Conservation (phyloP, 30 jellyfish, hydroid and myxozoan genomes). For the Hydractinia echinata region DNA sequence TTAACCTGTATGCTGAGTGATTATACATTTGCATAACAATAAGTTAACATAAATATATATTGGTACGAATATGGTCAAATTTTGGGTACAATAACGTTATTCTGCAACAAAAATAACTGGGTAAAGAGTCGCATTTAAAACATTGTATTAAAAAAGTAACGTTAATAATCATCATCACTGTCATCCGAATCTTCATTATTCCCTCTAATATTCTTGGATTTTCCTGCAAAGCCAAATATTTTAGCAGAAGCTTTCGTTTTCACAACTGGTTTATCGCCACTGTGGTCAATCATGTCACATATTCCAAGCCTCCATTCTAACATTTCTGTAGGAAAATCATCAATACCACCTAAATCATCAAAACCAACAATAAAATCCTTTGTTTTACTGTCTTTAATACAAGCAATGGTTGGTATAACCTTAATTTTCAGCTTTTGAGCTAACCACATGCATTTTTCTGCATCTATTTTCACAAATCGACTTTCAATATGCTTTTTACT, state of each 20-base stretch:
- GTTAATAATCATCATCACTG: conserved; percentile 42
- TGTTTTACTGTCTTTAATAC: conserved; percentile 83
- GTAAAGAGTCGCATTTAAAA: too few species aligned
- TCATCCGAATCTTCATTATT: conserved; percentile 65
- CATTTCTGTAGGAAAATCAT: conserved; percentile 99
- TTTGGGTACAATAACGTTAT: too few species aligned
- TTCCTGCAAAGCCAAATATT: conserved; percentile 67
- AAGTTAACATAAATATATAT: too few species aligned
- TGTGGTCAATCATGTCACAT: conserved; percentile 71
- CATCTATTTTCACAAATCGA: conserved; percentile 72
- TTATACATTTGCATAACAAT: too few species aligned
- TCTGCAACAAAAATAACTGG: too few species aligned
- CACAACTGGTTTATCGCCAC: conserved; percentile 81
- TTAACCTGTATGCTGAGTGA: too few species aligned
- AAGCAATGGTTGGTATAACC: conserved; percentile 86
- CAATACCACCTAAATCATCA: conserved; percentile 98
- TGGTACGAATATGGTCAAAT: too few species aligned
- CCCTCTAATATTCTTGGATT: conserved; percentile 62
- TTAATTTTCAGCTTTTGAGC: conserved; percentile 79
- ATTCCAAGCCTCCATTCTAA: conserved; percentile 92
- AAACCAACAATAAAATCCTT: conserved; percentile 91
- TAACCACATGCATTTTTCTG: conserved; percentile 86
- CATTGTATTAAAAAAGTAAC: not conserved
- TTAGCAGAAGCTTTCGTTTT: conserved; percentile 40
- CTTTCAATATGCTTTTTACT: conserved; percentile 89